These are phyloP conservation scores for Tuberolachnus salignus DNA, from an alignment of 2,888 invertebrate species.

Conservation along the genomic window DNA sequence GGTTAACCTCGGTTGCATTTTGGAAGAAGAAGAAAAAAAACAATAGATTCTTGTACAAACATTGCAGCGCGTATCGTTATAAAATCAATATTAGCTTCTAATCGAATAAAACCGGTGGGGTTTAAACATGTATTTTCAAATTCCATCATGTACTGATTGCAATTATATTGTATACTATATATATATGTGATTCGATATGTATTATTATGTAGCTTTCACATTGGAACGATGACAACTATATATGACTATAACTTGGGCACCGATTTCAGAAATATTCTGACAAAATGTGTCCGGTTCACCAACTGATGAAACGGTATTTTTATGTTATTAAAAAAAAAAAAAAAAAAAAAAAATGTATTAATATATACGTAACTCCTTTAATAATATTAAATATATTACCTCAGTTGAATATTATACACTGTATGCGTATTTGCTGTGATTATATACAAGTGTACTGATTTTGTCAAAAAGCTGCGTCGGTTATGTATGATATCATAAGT, in stretches of 20 bases:
- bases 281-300: background rate
- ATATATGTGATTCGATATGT: constrained; percentile 5
- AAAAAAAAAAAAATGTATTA: too few species aligned
- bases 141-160: constrained; percentile 9
- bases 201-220: constrained; percentile 40
- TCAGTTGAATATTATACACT: background rate
- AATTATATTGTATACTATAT: constrained; percentile 33
- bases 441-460: too few species aligned
- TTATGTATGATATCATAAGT: too few species aligned
- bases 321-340: background rate
- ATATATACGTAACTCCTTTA: background rate
- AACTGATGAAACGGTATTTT: background rate
- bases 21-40: constrained; percentile 1
- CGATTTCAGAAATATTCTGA: constrained; percentile 13
- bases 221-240: constrained; percentile 43
- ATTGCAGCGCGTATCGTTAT: background rate
- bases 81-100: background rate
- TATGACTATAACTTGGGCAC: background rate
- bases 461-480: too few species aligned
- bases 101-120: background rate
- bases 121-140: background rate
- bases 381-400: background rate
- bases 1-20: background rate
- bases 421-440: background rate
- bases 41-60: constrained; percentile 17